Evolutionary conservation across 2,888 invertebrate species (phyloP), one percentile per base, ranked within the genome.

Genomic region (Tetheella fluctuosa): DNA sequence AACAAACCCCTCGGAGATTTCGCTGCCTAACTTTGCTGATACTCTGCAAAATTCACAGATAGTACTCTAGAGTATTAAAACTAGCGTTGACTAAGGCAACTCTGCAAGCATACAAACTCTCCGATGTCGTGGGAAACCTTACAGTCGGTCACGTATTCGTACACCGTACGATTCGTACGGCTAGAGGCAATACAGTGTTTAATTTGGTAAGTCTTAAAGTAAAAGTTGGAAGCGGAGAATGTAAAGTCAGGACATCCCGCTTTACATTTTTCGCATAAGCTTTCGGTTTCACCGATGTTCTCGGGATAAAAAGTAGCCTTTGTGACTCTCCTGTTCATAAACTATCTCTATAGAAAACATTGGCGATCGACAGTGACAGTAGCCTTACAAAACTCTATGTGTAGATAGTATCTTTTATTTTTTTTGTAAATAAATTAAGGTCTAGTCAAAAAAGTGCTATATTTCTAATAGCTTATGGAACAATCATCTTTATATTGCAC

Each of bases 171-270:
- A 71, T 75, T 74, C 63, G 71, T 70, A 68, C 62, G 63, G 72
- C 76, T 73, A 61, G 63, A 69, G 76, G 79, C 78, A 73, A 81
- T 81, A 80, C 79, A 72, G 62, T 69, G 68, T 73, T 71, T 71
- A 74, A 76, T 76, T 76, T 69, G 62, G 58, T 57, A 17, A 54
- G 67, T 62, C 34, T 57, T 68, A 73, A 17, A 57, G 17, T 6
- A 62, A 1, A 57, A 58, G 64, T 25, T 1, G 25, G 1, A 5
- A 58, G 63, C 68, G 64, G 20, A 1, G 8, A n/a, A 7, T 20
- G 13, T 17, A 1, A 56, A n/a, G 2, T 17, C 12, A 52, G 13
- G 12, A 34, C 1, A 34, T 34, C 3, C 8, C 4, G 8, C 1
- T 6, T 34, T 34, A 34, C n/a, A n/a, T n/a, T n/a, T n/a, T n/a